Evolutionary conservation across 2,113 vertebrate species (phyloP), one percentile per base, ranked within the genome.

Genomic region (Ariopsis seemanni): DNA sequence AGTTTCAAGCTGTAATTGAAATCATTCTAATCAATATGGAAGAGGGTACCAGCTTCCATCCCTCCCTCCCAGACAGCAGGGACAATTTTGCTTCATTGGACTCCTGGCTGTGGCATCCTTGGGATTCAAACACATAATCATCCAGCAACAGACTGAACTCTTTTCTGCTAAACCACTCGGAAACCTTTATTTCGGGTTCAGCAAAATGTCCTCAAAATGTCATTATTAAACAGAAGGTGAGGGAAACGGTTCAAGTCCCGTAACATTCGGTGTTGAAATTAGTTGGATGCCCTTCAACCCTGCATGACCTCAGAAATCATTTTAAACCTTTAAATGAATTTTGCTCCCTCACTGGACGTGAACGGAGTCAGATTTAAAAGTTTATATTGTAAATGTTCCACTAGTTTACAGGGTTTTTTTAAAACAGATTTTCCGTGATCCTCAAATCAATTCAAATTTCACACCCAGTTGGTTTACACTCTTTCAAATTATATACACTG

Each of bases 281-380:
- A 60, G 55, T 22, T 80, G 78, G 78, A 80, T 18, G 78, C 55
- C 78, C 27, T 58, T 57, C 55, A 57, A 34, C 78, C n/a, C 78
- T 34, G 27, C 14, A 34, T 11, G 27, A 80, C 55, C 55, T 58
- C 55, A 34, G 20, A 27, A 30, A 55, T 27, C 0, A 30, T 30
- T 80, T 57, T 10, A 78, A 80, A 55, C 10, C 50, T 14, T n/a
- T 17, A 77, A 55, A 57, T 18, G 52, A 57, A 55, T 30, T 79
- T 7, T 30, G 2, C 17, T 60, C 55, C 25, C 27, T 58, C 55
- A 60, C 55, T 80, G 17, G 4, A 79, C 52, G n/a, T 0, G 5
- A 78, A 53, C 2, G 4, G 5, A 53, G 72, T 50, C 71, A 75
- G 34, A 5, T 50, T 42, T 74, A 9, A 42, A 69, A 42, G 34